Percentiles rank a stretch among this genome's conserved stretches.
Evolutionary conservation across 2,888 invertebrate genomes (phyloP).

Genomic region (Augochlorella aurata): DNA sequence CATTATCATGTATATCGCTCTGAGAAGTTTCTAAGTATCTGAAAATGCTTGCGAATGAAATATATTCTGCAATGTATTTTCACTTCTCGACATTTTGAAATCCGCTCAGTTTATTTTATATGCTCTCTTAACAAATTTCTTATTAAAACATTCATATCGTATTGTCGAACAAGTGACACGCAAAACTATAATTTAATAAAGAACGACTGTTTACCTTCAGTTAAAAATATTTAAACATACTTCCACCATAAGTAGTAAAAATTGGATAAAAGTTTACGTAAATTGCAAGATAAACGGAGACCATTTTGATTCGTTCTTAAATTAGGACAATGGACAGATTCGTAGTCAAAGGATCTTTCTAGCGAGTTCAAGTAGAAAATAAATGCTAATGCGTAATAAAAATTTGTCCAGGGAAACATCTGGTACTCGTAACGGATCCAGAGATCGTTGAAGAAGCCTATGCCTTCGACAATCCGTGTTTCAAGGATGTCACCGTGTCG

Average conservation of each 20-base stretch:
- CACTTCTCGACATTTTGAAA: not conserved
- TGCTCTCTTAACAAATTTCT: not conserved
- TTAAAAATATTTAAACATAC: not conserved
- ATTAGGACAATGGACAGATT: not conserved
- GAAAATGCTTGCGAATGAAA: not conserved
- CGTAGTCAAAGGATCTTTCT: not conserved
- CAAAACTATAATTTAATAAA: not conserved
- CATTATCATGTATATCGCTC: not conserved
- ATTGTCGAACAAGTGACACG: not conserved
- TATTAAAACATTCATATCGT: not conserved
- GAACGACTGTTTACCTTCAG: not conserved
- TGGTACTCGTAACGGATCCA: slow-evolving; percentile 89
- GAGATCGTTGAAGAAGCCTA: slow-evolving; percentile 90
- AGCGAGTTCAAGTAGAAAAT: not conserved
- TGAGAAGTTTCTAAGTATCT: not conserved
- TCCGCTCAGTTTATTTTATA: not conserved
- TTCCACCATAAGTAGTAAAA: not conserved
- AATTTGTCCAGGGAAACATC: slow-evolving; percentile 85
- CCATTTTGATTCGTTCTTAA: not conserved
- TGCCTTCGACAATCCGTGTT: slow-evolving; percentile 92
- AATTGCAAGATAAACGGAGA: not conserved
- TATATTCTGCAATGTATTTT: not conserved
- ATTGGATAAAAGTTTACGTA: not conserved
- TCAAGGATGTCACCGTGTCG: slow-evolving; percentile 83
- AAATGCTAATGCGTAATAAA: not conserved